Base-by-base conservation (phyloP, 92 coral and sea anemone species). In the Siderastrea siderea region DNA sequence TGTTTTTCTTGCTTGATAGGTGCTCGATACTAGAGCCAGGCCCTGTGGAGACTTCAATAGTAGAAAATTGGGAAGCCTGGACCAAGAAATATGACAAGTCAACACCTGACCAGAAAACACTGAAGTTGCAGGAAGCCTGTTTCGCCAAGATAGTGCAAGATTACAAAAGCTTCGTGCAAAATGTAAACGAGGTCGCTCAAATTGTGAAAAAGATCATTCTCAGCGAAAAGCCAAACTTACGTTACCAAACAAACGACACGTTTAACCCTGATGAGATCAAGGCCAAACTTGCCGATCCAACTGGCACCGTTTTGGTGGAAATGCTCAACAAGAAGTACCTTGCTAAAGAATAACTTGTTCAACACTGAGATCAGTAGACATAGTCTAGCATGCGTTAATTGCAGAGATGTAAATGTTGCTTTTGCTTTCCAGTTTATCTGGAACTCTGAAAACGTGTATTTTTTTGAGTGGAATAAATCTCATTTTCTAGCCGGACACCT, bases 21-120 rank as follows among this genome's bases (percentile, higher is more conserved):
- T 84, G 82, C 49, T 26, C 82, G 1, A 5, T 94, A 52, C 71
- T 96, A 55, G 96, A 93, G 61, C 96, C 98, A 8, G 96, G 98
- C 50, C 98, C 94, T 2, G 90, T 96, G 47, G 63, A 71, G 38
- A 89, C 94, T 1, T 7, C 81, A 12, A 50, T 75, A 4, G 3
- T 52, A 3, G 82, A 38, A 61, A 72, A 73, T 44, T 46, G 15
- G 14, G 13, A 51, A 12, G 65, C 60, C 13, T 50, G 49, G 51
- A 13, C 49, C 8, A 67, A 52, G 45, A 58, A 44, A 6, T 7
- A 19, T 50, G 74, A 53, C 53, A 11, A 46, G 46, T 9, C 60
- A 3, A 38, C 63, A 13, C 52, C 75, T 13, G 75, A 80, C 74
- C 64, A 67, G 14, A 43, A 80, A 65, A 80, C 47, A 11, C 3